These are phyloP conservation scores for Odontothrips loti DNA, from an alignment of 2,888 invertebrate genomes.

Conservation along the genomic window DNA sequence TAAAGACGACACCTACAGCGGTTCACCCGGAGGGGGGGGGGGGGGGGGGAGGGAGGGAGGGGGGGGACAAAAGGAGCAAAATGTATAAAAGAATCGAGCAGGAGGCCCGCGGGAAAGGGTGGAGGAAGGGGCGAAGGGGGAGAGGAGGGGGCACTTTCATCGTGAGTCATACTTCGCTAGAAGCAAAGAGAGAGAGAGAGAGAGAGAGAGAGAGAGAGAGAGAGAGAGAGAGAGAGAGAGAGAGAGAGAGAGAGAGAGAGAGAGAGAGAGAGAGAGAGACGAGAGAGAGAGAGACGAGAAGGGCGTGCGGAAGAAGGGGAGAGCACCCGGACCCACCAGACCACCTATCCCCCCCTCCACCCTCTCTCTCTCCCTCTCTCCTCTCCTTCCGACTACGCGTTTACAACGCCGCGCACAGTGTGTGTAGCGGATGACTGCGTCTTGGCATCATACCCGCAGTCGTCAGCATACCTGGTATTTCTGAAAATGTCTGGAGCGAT, in stretches of 20 bases:
- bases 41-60: background rate
- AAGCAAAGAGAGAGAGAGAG: background rate
- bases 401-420: too few relatives aligned
- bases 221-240: background rate
- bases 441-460: too few relatives aligned
- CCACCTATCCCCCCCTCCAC: too few relatives aligned
- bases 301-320: background rate
- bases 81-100: background rate
- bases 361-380: too few relatives aligned
- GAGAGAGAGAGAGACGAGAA: background rate
- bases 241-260: background rate
- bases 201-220: background rate
- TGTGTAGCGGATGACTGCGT: too few relatives aligned
- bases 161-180: slow-evolving; percentile 26
- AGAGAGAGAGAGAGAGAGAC: background rate
- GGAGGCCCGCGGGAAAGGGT: background rate
- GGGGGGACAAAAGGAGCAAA: background rate
- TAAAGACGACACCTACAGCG: background rate
- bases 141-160: slow-evolving; percentile 5
- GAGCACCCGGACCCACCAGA: too few relatives aligned
- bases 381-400: too few relatives aligned
- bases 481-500: too few relatives aligned
- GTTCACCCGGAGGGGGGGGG: background rate
- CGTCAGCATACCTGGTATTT: too few relatives aligned
- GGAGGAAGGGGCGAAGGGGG: background rate